phyloP scores from a whole-genome alignment of 2,888 invertebrate genomes.

The Tenthredo scrophulariae region DNA sequence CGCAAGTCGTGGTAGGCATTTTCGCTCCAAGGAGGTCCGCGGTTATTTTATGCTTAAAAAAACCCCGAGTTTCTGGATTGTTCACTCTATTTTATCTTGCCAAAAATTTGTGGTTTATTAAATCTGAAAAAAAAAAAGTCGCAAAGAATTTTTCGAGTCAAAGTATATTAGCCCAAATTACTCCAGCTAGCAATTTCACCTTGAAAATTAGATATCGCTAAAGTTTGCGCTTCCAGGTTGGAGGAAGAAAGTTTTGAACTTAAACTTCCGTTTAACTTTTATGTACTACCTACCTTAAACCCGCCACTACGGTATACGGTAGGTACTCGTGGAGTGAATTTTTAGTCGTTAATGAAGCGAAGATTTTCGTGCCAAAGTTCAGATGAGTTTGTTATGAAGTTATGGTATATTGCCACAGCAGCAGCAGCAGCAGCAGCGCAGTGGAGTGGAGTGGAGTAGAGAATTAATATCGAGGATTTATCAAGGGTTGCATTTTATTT shows the following conservation, averaged over 20 bases:
- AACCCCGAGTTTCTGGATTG: neutral
- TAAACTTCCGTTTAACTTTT: conserved; percentile 11
- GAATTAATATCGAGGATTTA: neutral
- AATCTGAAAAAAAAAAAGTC: neutral
- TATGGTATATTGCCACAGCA: neutral
- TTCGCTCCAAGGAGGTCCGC: conserved; percentile 1
- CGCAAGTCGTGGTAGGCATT: neutral
- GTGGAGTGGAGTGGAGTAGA: neutral
- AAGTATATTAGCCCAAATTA: neutral
- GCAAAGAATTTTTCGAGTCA: neutral
- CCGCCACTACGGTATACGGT: neutral
- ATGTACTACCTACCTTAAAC: neutral
- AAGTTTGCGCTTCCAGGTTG: neutral
- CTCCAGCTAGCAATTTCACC: neutral
- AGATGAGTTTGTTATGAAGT: conserved; percentile 6
- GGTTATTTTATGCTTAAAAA: neutral
- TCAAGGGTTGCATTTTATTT: neutral
- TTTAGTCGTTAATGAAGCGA: conserved; percentile 36
- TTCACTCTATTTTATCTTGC: neutral
- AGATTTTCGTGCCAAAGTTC: conserved; percentile 36
- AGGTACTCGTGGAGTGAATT: conserved; percentile 17
- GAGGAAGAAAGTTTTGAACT: conserved; percentile 7
- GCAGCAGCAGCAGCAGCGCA: neutral
- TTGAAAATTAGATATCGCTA: conserved; percentile 6
- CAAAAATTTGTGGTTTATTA: neutral